A percentile compares a stretch with the other conserved stretches of the same genome.
phyloP scores from a whole-genome alignment of 2,797 vertebrate genomes.

The Hybognathus amarus region DNA sequence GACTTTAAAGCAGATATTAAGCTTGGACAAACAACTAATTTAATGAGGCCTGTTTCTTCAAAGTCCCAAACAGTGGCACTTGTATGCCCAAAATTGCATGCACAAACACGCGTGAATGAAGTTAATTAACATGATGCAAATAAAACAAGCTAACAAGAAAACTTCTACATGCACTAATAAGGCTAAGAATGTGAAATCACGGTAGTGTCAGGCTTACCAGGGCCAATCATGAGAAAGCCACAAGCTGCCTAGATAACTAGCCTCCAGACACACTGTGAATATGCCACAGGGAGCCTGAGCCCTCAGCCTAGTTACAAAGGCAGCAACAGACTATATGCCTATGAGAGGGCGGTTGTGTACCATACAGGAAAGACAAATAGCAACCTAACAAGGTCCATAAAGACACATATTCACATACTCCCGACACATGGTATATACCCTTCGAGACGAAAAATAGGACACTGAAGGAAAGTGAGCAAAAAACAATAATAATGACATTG shows the following conservation, averaged over 20 bases:
- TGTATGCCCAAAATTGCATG: constrained; percentile 54
- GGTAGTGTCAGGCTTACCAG: constrained; percentile 71
- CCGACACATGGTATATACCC: constrained; percentile 35
- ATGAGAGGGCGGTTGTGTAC: constrained; percentile 49
- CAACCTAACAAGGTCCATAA: constrained; percentile 66
- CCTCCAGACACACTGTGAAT: constrained; percentile 72
- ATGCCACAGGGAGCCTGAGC: constrained; percentile 64
- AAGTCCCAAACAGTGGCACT: constrained; percentile 63
- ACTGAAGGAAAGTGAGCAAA: constrained; percentile 23
- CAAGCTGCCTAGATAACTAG: constrained; percentile 73
- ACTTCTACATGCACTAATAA: constrained; percentile 74
- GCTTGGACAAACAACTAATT: constrained; percentile 73
- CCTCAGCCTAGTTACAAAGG: constrained; percentile 60
- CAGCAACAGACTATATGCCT: constrained; percentile 59
- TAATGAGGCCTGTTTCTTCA: constrained; percentile 75
- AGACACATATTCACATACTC: constrained; percentile 37
- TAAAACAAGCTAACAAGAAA: constrained; percentile 67
- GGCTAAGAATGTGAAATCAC: constrained; percentile 72
- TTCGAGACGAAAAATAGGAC: constrained; percentile 6
- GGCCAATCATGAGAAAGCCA: constrained; percentile 76
- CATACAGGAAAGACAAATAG: constrained; percentile 67
- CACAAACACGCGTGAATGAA: constrained; percentile 61
- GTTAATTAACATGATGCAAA: constrained; percentile 75
- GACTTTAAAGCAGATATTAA: constrained; percentile 61
- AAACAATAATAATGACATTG: constrained; percentile 31